Base-by-base conservation (phyloP, 2,888 invertebrate genomes). In the Epinotia nisella region DNA sequence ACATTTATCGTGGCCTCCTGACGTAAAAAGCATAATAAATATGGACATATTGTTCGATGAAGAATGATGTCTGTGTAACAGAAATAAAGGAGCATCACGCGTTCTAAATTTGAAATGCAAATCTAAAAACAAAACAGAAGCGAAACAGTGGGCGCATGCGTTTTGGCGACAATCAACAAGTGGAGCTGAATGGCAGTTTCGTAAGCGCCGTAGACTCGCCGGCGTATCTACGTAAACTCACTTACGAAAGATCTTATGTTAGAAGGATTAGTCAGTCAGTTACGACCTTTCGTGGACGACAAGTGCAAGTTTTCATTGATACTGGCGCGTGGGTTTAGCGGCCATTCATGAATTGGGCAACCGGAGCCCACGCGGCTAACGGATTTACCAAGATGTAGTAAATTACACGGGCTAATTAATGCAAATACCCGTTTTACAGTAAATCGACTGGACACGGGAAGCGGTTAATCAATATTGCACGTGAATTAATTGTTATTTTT, bases 291-390 rank as follows among this genome's bases (percentile, higher is more conserved):
- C 17, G 35, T 39, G 1, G 13, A 41, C 11, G 21, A 41, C 5
- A 0, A 9, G 11, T 65, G 87, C 87, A 87, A 88, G 86, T 88
- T 89, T 87, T 88, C 92, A 92, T 91, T 91, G 91, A 90, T 89
- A 87, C 83, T 79, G 75, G 67, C n/a, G 73, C 81, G 93, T 93
- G 84, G 92, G 92, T 49, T 86, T 91, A 82, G 78, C 77, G 87
- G 82, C 87, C 93, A 93, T 93, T 93, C 93, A 93, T 91, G 88
- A 85, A 87, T 92, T 92, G 90, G 90, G 91, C 88, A 92, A 92
- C 76, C 71, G 70, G 77, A 65, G 81, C 92, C 92, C 88, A 91
- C 92, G 89, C 91, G 75, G 45, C 71, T 90, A 92, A 90, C 92
- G 75, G 79, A 83, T 82, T 83, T 83, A 80, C 81, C 82, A 79